Percentiles rank a stretch among this genome's conserved stretches.
Conservation (phyloP, 2,888 invertebrate species). For the Acleris literana region DNA sequence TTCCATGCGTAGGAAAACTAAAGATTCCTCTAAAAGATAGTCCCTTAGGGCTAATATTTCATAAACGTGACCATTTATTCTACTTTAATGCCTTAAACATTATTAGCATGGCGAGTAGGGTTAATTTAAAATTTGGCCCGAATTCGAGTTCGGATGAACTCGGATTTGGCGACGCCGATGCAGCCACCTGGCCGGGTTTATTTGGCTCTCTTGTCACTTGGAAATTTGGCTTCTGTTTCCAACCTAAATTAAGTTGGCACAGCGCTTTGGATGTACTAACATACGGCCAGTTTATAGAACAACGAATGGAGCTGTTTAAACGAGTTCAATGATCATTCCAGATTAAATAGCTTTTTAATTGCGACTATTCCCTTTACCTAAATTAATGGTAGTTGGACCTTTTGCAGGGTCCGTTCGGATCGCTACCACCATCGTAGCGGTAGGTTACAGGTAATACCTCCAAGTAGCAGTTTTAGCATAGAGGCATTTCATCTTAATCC, state of each 20-base stretch:
- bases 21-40: slow-evolving; percentile 66
- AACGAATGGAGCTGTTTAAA: not conserved
- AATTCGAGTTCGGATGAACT: slow-evolving; percentile 37
- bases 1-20: slow-evolving; percentile 33
- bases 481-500: too few relatives aligned
- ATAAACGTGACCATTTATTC: slow-evolving; percentile 73
- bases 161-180: slow-evolving; percentile 51
- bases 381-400: too few relatives aligned
- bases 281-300: slow-evolving; percentile 14
- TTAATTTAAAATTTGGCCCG: slow-evolving; percentile 68
- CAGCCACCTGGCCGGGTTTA: slow-evolving; percentile 57
- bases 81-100: slow-evolving; percentile 29
- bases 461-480: too few relatives aligned
- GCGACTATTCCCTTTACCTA: too few relatives aligned
- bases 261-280: slow-evolving; percentile 26
- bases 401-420: too few relatives aligned
- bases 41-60: slow-evolving; percentile 75
- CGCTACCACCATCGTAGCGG: too few relatives aligned
- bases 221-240: slow-evolving; percentile 57
- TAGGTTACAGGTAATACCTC: too few relatives aligned
- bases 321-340: not conserved
- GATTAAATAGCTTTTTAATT: too few relatives aligned
- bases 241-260: slow-evolving; percentile 54
- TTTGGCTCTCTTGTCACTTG: slow-evolving; percentile 54
- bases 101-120: slow-evolving; percentile 38